Percentiles rank a stretch among this genome's conserved stretches.
Evolutionary conservation across 2,113 vertebrate genomes (phyloP).

Genomic region (Physeter macrocephalus): DNA sequence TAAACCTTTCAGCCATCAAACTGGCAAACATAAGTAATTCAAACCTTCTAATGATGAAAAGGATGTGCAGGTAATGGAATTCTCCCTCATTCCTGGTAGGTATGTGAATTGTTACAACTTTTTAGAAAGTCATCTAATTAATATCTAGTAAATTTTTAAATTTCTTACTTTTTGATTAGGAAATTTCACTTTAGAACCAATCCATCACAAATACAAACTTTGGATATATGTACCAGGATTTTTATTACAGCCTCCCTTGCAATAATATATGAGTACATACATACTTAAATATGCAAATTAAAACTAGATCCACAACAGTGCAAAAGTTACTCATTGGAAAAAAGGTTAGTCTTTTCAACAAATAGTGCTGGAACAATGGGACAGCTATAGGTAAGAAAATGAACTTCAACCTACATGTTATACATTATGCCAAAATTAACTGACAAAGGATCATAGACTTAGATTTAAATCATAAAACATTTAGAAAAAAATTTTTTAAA

Average conservation of each 20-base stretch:
- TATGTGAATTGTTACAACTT: background rate
- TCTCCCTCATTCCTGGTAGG: background rate
- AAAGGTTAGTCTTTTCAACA: background rate
- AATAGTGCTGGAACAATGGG: background rate
- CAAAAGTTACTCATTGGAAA: background rate
- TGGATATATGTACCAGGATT: background rate
- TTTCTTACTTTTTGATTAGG: background rate
- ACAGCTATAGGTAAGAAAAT: background rate
- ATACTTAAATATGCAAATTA: background rate
- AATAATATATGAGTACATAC: background rate
- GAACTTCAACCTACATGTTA: background rate
- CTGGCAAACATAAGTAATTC: background rate
- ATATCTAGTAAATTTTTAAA: background rate
- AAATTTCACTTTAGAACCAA: background rate
- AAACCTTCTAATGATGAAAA: background rate
- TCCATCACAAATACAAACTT: background rate
- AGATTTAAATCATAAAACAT: background rate
- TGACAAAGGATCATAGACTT: background rate
- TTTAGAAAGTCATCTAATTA: background rate
- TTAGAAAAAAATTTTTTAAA: background rate
- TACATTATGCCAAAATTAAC: background rate
- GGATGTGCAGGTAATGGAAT: background rate
- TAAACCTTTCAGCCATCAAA: background rate
- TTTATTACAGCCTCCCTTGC: background rate
- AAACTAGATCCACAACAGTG: background rate